A percentile compares a stretch with the other conserved stretches of the same genome.
Evolutionary conservation across 2,113 vertebrate genomes (phyloP).

Genomic region (Malurus alboscapulatus): DNA sequence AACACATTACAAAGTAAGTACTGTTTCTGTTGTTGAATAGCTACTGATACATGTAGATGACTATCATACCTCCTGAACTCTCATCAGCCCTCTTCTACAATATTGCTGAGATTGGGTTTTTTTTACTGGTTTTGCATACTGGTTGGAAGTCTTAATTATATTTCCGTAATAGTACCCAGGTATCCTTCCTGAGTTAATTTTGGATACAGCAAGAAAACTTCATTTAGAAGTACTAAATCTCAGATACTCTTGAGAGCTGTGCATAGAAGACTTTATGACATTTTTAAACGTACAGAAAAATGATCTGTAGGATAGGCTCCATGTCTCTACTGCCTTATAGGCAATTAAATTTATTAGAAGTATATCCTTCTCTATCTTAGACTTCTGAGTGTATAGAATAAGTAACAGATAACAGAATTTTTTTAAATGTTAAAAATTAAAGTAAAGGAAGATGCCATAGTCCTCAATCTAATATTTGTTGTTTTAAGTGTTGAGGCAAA

Average conservation of each 20-base stretch:
- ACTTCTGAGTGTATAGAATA: not conserved
- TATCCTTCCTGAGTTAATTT: slow-evolving; percentile 38
- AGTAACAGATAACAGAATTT: not conserved
- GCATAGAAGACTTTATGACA: slow-evolving; percentile 35
- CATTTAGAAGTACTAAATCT: slow-evolving; percentile 49
- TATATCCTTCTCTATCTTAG: not conserved
- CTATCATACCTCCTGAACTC: not conserved
- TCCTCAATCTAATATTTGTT: not conserved
- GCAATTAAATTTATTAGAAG: not conserved
- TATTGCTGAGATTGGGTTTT: not conserved
- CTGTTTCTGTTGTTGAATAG: not conserved
- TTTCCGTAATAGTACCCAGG: slow-evolving; percentile 21
- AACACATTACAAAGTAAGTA: not conserved
- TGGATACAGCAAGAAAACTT: slow-evolving; percentile 49
- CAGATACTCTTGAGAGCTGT: slow-evolving; percentile 10
- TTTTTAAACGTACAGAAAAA: slow-evolving; percentile 43
- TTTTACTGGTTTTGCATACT: not conserved
- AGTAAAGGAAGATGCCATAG: not conserved
- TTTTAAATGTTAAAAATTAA: not conserved
- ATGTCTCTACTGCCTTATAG: not conserved
- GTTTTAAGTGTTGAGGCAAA: not conserved
- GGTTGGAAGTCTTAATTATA: not conserved
- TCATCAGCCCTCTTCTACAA: not conserved
- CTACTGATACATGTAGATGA: not conserved
- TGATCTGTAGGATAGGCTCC: not conserved